phyloP scores from a whole-genome alignment of 1,140 invertebrate genomes.

The Apis laboriosa region DNA sequence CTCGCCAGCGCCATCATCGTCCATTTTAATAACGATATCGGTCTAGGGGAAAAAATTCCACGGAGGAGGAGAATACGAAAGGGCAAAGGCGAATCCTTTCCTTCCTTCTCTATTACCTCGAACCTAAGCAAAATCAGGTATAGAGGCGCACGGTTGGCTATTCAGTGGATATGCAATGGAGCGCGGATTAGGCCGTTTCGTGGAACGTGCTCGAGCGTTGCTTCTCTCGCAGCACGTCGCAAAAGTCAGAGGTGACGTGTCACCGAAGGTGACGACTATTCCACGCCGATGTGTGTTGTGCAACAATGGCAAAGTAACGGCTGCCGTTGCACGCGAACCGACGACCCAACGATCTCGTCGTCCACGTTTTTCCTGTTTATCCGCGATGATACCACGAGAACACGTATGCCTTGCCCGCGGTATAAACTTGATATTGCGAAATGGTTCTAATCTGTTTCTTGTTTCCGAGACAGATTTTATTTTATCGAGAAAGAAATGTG shows the following conservation, averaged over 20 bases:
- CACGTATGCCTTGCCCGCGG: not conserved
- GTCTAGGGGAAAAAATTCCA: not conserved
- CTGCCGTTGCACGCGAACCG: constrained; percentile 42
- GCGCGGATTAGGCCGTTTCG: constrained; percentile 60
- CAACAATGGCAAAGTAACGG: constrained; percentile 62
- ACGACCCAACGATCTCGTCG: constrained; percentile 37
- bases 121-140: not conserved
- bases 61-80: constrained; percentile 18
- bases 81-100: constrained; percentile 26
- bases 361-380: constrained; percentile 27
- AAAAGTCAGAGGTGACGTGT: constrained; percentile 76
- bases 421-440: not conserved
- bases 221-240: constrained; percentile 53
- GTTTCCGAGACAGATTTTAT: not conserved
- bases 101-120: not conserved
- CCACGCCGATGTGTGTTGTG: constrained; percentile 59
- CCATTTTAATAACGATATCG: constrained; percentile 42
- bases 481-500: not conserved
- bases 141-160: constrained; percentile 39
- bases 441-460: not conserved
- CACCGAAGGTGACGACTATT: constrained; percentile 73
- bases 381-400: not conserved
- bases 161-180: constrained; percentile 28
- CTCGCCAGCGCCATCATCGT: constrained; percentile 6
- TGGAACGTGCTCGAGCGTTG: constrained; percentile 38